Evolutionary conservation across 2,888 invertebrate species (phyloP).

Genomic region (Scaptomyza reducta): DNA sequence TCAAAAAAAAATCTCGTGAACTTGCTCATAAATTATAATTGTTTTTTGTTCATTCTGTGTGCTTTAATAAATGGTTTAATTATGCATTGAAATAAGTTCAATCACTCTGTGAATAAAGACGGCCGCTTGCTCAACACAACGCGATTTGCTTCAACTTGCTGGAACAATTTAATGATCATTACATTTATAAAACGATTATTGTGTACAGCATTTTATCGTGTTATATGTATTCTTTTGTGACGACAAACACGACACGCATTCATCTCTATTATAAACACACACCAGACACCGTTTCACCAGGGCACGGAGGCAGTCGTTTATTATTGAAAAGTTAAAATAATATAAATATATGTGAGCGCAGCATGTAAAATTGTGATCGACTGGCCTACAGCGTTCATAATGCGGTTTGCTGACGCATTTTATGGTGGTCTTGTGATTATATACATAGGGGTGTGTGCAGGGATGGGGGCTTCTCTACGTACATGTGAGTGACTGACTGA

Average conservation of each 20-base stretch:
- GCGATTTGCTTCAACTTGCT: neutral
- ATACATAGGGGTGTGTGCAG: constrained; percentile 43
- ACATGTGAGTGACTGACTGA: constrained; percentile 19
- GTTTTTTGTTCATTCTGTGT: constrained; percentile 14
- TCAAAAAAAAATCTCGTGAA: constrained; percentile 22
- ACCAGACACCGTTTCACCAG: neutral
- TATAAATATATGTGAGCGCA: constrained; percentile 49
- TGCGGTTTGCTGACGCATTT: constrained; percentile 59
- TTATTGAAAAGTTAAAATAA: constrained; percentile 57
- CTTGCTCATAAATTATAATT: constrained; percentile 24
- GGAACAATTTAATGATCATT: constrained; percentile 20
- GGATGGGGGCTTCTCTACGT: constrained; percentile 24
- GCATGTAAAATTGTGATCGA: constrained; percentile 46
- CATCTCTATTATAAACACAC: constrained; percentile 5
- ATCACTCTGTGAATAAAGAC: constrained; percentile 19
- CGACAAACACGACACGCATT: constrained; percentile 4
- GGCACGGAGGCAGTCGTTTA: constrained; percentile 32
- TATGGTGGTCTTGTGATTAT: constrained; percentile 48
- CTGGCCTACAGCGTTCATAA: constrained; percentile 39
- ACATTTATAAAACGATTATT: neutral
- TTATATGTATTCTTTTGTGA: neutral
- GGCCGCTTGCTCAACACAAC: neutral
- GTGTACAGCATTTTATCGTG: constrained; percentile 3
- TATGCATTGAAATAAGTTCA: constrained; percentile 62
- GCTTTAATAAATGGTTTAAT: constrained; percentile 26